Evolutionary conservation across 2,113 vertebrate species (phyloP), one percentile per base, ranked within the genome.

Genomic region (Tiliqua scincoides): DNA sequence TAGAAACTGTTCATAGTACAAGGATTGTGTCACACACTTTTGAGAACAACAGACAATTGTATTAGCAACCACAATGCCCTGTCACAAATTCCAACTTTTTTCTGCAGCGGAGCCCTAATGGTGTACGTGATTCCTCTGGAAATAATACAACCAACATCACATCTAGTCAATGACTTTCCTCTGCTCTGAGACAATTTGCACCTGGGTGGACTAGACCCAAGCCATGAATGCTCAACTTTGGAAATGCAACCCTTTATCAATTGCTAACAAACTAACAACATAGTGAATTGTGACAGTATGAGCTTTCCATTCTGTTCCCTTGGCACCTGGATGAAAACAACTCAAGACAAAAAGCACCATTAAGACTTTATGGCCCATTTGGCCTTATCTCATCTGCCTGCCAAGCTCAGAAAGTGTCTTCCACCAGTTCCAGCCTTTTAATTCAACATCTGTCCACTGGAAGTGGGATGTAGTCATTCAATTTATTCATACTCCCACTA

Each of bases 391-490:
- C 32, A 23, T 35, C 74, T 61, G 52, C 54, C 37, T 57, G 40
- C 62, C 83, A 67, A 57, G 32, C 10, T 68, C 65, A 78, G 52
- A 59, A 48, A 18, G 27, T 67, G 9, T 8, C n/a, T 67, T 67
- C 3, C 48, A 17, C 25, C 1, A 0, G 10, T 4, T 25, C 17
- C 79, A 85, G 63, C 32, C 0, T 35, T 43, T 67, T 74, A 37
- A 20, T 59, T 32, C 30, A 35, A 67, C 52, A 85, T 18, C 9
- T 43, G 57, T 17, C 35, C 67, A 23, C 1, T 23, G 10, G 61
- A 83, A 91, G 67, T 70, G 74, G 3, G 52, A 43, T 2, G 21
- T 37, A 74, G 63, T 20, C 37, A 79, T 9, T 1, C 35, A 8
- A 18, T 25, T 0, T 2, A 21, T 70, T 7, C 18, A 32, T 32